Conservation (phyloP, 2,888 invertebrate genomes). For the Sesamia inferens region DNA sequence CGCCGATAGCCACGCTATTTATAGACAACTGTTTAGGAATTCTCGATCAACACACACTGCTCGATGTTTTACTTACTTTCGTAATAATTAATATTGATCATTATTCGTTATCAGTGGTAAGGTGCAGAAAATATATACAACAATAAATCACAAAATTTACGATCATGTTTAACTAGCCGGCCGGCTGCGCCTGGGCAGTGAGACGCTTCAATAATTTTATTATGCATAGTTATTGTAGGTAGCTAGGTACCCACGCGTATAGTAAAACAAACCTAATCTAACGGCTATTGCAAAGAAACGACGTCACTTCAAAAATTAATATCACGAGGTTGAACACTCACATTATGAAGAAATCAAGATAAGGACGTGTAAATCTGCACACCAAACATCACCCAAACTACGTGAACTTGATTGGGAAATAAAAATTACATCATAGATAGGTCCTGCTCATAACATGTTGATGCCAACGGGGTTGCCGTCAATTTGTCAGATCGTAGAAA, state of each 20-base stretch:
- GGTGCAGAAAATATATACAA: conserved; percentile 72
- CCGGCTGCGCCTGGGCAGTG: conserved; percentile 24
- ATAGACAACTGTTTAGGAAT: conserved; percentile 60
- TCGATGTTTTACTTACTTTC: conserved; percentile 60
- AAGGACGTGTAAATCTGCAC: conserved; percentile 6
- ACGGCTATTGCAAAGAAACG: conserved; percentile 52
- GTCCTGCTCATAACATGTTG: no score
- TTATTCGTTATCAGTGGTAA: conserved; percentile 65
- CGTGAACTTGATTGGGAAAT: conserved; percentile 3
- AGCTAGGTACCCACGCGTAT: conserved; percentile 28
- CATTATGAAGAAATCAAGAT: conserved; percentile 49
- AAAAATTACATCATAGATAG: conserved; percentile 4
- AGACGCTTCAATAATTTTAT: conserved; percentile 44
- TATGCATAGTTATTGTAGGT: conserved; percentile 29
- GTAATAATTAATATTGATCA: conserved; percentile 69
- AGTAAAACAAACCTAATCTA: conserved; percentile 40
- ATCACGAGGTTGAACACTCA: conserved; percentile 47
- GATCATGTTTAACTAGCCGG: conserved; percentile 67
- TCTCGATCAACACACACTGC: conserved; percentile 52
- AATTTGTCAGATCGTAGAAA: conserved; percentile 8
- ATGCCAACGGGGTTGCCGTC: background rate
- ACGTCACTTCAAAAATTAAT: conserved; percentile 61
- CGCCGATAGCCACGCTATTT: conserved; percentile 61
- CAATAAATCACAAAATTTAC: conserved; percentile 78
- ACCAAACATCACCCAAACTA: conserved; percentile 15